phyloP scores from a whole-genome alignment of 53 echinoderm and acorn worm species.

The Zoroaster sp. region DNA sequence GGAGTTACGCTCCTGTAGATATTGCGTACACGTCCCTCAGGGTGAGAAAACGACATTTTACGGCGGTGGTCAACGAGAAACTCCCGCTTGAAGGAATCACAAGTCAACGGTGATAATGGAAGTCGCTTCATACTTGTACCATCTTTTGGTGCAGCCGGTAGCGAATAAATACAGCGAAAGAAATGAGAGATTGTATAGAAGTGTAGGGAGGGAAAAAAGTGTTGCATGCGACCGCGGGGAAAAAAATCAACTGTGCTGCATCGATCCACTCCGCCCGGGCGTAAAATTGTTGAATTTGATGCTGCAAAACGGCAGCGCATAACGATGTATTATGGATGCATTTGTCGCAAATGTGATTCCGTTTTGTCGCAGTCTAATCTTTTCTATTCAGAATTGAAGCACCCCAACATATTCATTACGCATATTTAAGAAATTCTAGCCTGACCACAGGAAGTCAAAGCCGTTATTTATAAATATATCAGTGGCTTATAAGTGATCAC shows the following conservation, averaged over 20 bases:
- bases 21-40: not conserved
- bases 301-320: not conserved
- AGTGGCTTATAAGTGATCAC: too few relatives aligned
- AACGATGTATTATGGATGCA: conserved; percentile 9
- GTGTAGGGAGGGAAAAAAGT: not conserved
- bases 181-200: not conserved
- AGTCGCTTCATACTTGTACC: not conserved
- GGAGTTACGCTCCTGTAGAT: not conserved
- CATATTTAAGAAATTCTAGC: too few relatives aligned
- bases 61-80: not conserved
- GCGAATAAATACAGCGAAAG: not conserved
- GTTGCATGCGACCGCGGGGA: not conserved
- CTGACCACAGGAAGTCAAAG: too few relatives aligned
- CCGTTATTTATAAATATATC: too few relatives aligned
- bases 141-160: not conserved
- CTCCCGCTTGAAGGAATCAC: not conserved
- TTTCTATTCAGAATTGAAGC: not conserved
- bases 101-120: conserved; percentile 11
- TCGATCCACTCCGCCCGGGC: conserved; percentile 22
- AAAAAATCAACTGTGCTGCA: conserved; percentile 1
- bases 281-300: conserved; percentile 30
- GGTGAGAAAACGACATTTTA: not conserved
- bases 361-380: not conserved
- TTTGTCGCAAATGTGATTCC: not conserved
- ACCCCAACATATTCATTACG: too few relatives aligned